These are phyloP conservation scores for Philereme transversata DNA, from an alignment of 2,888 invertebrate species.

Conservation along the genomic window DNA sequence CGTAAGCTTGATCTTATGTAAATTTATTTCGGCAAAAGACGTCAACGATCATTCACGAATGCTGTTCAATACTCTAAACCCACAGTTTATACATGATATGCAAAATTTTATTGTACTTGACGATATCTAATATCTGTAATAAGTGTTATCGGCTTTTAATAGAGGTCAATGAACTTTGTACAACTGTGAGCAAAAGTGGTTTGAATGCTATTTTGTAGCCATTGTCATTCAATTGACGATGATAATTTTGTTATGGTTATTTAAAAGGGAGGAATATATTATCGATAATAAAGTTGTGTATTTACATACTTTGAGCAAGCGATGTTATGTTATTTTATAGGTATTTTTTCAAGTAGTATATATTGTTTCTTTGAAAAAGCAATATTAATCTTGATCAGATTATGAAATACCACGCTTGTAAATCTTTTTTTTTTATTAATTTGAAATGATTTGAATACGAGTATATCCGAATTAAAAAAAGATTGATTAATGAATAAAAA, in stretches of 20 bases:
- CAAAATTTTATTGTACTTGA: conserved; percentile 70
- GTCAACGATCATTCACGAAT: conserved; percentile 39
- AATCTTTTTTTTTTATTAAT: too few relatives aligned
- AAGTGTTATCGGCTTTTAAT: conserved; percentile 63
- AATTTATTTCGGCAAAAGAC: conserved; percentile 52
- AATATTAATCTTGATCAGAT: too few relatives aligned
- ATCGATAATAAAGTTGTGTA: neutral
- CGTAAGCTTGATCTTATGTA: conserved; percentile 54
- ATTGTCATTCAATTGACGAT: conserved; percentile 45
- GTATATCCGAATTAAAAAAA: too few relatives aligned
- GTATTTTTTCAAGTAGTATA: too few relatives aligned
- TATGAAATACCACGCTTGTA: too few relatives aligned
- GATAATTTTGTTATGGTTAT: conserved; percentile 27
- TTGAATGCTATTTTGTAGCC: conserved; percentile 40
- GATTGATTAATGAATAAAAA: too few relatives aligned
- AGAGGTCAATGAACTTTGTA: conserved; percentile 68
- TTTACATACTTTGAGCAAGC: too few relatives aligned
- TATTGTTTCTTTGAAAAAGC: too few relatives aligned
- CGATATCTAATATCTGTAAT: conserved; percentile 57
- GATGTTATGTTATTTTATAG: too few relatives aligned
- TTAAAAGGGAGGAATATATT: conserved; percentile 21
- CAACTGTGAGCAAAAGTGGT: conserved; percentile 56
- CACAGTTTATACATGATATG: conserved; percentile 69
- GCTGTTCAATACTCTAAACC: conserved; percentile 44
- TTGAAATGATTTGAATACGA: too few relatives aligned